phyloP scores from a whole-genome alignment of 2,113 vertebrate genomes.

The Scortum barcoo region DNA sequence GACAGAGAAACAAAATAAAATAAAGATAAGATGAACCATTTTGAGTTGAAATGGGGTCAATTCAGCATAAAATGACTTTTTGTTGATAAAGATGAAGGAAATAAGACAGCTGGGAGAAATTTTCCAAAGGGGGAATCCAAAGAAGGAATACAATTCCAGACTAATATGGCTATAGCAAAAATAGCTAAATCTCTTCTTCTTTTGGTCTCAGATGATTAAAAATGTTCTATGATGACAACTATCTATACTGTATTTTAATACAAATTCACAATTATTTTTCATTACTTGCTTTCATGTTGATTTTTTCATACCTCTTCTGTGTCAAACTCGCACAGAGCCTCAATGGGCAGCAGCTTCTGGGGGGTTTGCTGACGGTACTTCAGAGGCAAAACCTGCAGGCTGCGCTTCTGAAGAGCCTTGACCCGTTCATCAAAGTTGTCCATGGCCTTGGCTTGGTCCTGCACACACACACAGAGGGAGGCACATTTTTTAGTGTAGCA shows the following conservation, averaged over 20 bases:
- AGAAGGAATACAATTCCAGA: not conserved
- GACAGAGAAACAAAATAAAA: not conserved
- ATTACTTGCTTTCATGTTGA: too few species aligned
- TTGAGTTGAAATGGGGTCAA: not conserved
- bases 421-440: conserved; percentile 90
- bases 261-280: too few species aligned
- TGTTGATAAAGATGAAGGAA: not conserved
- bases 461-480: conserved; percentile 25
- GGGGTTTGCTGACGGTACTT: conserved; percentile 86
- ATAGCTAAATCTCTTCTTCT: too few species aligned
- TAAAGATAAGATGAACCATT: not conserved
- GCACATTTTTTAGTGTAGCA: not conserved
- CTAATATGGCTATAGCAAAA: too few species aligned
- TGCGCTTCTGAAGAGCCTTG: conserved; percentile 88
- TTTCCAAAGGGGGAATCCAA: conserved; percentile 1
- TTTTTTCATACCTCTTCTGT: conserved; percentile 90
- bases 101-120: not conserved
- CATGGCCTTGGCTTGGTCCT: conserved; percentile 96
- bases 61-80: too few species aligned
- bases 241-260: too few species aligned
- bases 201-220: too few species aligned
- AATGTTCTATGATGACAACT: too few species aligned
- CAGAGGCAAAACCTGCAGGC: conserved; percentile 91
- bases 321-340: conserved; percentile 95
- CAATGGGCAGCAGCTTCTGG: conserved; percentile 88